Percentiles rank a stretch among this genome's conserved stretches.
Evolutionary conservation across 2,113 vertebrate genomes (phyloP).

Genomic region (Sclerurus mexicanus): DNA sequence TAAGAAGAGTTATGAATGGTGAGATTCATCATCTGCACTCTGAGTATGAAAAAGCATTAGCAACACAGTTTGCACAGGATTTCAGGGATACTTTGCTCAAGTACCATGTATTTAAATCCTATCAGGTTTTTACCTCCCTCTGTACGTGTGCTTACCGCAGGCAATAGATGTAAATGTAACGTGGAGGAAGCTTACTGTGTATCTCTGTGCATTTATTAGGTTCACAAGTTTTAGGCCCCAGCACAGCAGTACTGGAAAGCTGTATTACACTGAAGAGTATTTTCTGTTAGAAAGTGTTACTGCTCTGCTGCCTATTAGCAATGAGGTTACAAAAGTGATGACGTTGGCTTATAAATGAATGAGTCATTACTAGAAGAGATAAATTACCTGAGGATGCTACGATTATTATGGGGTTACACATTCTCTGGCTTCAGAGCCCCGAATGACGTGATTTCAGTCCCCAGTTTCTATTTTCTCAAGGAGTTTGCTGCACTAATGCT

Average conservation of each 20-base stretch:
- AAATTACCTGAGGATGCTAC: neutral
- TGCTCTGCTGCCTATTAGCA: neutral
- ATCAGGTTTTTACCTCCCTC: neutral
- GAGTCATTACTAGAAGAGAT: neutral
- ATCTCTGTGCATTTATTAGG: neutral
- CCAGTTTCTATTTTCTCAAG: neutral
- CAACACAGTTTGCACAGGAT: slow-evolving; percentile 15
- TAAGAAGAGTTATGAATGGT: neutral
- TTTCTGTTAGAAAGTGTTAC: neutral
- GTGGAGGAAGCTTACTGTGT: neutral
- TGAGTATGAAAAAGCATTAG: slow-evolving; percentile 24
- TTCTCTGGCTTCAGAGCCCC: neutral
- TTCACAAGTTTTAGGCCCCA: neutral
- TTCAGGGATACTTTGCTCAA: slow-evolving; percentile 6
- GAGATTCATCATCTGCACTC: neutral
- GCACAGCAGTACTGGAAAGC: neutral
- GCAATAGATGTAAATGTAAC: neutral
- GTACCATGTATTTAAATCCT: neutral
- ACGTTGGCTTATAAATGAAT: neutral
- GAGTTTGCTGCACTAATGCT: neutral
- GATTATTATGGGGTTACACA: neutral
- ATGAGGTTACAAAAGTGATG: neutral
- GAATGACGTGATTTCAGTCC: neutral
- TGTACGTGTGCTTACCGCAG: neutral
- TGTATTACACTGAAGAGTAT: neutral